Evolutionary conservation across 2,888 invertebrate species (phyloP).

Genomic region (Erebia epiphron): DNA sequence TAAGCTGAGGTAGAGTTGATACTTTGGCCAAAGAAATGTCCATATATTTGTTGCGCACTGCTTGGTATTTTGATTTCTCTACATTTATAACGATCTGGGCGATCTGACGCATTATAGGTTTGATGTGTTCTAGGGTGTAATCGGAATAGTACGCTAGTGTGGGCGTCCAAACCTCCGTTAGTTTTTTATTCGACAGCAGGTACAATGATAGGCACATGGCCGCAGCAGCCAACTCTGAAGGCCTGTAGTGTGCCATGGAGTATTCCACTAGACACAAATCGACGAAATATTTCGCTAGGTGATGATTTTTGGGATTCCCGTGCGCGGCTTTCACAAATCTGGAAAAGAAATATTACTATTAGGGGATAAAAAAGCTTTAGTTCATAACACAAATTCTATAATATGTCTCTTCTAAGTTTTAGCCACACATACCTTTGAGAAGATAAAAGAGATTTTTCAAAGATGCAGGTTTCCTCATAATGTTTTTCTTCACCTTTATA

Average conservation of each 20-base stretch:
- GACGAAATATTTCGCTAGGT: constrained; percentile 94
- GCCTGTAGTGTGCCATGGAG: constrained; percentile 88
- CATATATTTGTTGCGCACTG: constrained; percentile 87
- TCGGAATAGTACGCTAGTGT: constrained; percentile 90
- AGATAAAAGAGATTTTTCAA: too few relatives aligned
- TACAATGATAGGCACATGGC: constrained; percentile 88
- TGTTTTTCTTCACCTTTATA: too few relatives aligned
- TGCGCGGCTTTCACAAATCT: constrained; percentile 84
- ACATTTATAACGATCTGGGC: constrained; percentile 87
- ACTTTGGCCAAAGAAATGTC: constrained; percentile 84
- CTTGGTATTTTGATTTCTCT: constrained; percentile 87
- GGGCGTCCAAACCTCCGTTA: constrained; percentile 86
- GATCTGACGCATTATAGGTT: constrained; percentile 86
- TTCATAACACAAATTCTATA: too few relatives aligned
- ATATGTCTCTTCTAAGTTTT: too few relatives aligned
- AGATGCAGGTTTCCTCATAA: too few relatives aligned
- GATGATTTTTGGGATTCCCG: constrained; percentile 86
- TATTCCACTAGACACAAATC: constrained; percentile 93
- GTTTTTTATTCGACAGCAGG: constrained; percentile 78
- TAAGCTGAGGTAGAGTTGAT: constrained; percentile 85
- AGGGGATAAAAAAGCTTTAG: neutral
- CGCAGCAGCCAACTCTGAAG: constrained; percentile 93
- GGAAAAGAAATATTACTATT: constrained; percentile 40
- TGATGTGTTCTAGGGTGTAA: constrained; percentile 87
- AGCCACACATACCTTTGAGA: too few relatives aligned